Conservation (phyloP, 2,888 invertebrate species). For the Tyria jacobaeae region DNA sequence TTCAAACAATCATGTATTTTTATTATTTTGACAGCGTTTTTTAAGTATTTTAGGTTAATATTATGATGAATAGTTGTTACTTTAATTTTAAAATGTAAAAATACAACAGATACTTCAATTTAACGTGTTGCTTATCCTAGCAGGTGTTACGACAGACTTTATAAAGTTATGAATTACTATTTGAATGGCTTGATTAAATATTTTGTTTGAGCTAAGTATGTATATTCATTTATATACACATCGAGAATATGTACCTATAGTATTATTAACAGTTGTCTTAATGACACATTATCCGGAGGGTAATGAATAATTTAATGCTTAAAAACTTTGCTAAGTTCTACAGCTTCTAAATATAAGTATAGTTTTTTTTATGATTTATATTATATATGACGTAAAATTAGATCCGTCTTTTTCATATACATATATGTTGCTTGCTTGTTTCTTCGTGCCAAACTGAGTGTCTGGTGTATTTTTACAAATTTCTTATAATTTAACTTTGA, state of each 20-base stretch:
- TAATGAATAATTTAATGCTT: no score
- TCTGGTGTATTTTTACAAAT: conserved; percentile 49
- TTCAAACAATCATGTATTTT: conserved; percentile 56
- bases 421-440: conserved; percentile 8
- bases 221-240: background rate
- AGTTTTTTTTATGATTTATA: background rate
- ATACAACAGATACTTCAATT: conserved; percentile 44
- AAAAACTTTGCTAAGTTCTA: no score
- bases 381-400: no score
- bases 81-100: conserved; percentile 45
- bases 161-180: background rate
- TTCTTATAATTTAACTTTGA: conserved; percentile 25
- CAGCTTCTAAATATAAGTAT: no score
- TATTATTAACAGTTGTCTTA: no score
- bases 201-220: background rate
- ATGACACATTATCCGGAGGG: no score
- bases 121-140: background rate
- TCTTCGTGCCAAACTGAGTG: conserved; percentile 41
- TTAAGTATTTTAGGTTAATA: conserved; percentile 60
- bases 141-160: background rate
- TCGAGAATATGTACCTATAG: no score
- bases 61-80: conserved; percentile 56
- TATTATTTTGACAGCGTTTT: conserved; percentile 57
- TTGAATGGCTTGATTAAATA: background rate
- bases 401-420: no score